Conservation (phyloP, 2,113 vertebrate genomes). For the Bothrops jararaca region DNA sequence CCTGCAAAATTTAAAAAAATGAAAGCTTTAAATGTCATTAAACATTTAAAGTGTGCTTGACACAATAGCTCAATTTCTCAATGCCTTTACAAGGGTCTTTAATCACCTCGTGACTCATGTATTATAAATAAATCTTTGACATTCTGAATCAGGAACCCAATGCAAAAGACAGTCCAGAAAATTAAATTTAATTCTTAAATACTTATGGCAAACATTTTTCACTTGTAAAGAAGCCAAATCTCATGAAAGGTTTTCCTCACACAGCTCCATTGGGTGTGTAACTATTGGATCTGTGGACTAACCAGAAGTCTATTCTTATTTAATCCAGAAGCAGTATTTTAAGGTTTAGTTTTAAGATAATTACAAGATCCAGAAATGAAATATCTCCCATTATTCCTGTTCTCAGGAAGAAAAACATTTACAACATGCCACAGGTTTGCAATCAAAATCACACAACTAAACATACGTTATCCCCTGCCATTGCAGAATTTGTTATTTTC, state of each 20-base stretch:
- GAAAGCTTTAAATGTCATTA: background rate
- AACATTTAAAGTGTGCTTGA: background rate
- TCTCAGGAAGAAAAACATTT: background rate
- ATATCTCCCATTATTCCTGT: background rate
- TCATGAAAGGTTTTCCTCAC: background rate
- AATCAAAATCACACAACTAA: background rate
- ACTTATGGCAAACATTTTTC: background rate
- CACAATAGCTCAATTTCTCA: background rate
- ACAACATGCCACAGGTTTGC: background rate
- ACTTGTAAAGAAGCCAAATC: background rate
- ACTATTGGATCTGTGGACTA: background rate
- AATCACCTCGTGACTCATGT: background rate
- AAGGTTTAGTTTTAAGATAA: background rate
- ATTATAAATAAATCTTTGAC: background rate
- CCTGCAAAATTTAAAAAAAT: background rate
- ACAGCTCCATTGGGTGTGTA: background rate
- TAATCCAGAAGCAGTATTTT: background rate
- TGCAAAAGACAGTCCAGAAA: background rate
- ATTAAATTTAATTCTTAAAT: conserved; percentile 3
- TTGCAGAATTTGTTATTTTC: background rate
- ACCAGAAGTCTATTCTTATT: background rate
- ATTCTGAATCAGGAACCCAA: background rate
- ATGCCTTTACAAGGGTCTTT: background rate
- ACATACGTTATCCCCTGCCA: background rate
- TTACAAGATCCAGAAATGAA: background rate